A percentile compares a stretch with the other conserved stretches of the same genome.
These are phyloP conservation scores for Sebastes taczanowskii DNA, from an alignment of 2,797 vertebrate species.

Conservation along the genomic window DNA sequence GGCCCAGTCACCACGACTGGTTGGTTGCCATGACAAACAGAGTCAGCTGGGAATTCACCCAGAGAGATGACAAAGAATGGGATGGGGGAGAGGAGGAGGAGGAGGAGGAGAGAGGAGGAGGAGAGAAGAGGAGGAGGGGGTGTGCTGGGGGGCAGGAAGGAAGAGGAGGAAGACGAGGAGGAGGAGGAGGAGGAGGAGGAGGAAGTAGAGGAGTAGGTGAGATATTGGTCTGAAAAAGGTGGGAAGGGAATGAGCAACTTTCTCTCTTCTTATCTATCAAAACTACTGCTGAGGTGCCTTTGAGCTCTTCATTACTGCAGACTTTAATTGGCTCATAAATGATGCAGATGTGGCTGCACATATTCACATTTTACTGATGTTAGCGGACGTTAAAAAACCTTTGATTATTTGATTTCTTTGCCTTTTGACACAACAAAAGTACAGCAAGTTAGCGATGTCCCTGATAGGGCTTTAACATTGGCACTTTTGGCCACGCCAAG, in stretches of 20 bases:
- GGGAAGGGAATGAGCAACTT: constrained; percentile 6
- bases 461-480: neutral
- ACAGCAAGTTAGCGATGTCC: neutral
- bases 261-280: neutral
- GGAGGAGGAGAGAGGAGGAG: constrained; percentile 2
- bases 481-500: too few relatives aligned
- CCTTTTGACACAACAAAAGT: neutral
- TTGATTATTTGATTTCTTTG: neutral
- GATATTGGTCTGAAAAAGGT: constrained; percentile 19
- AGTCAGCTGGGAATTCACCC: constrained; percentile 87
- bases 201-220: constrained; percentile 41
- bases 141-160: constrained; percentile 23
- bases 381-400: neutral
- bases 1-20: constrained; percentile 81
- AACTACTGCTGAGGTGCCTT: neutral
- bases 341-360: neutral
- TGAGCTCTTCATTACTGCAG: neutral
- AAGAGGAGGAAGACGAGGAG: neutral
- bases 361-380: neutral
- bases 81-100: constrained; percentile 26
- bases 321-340: neutral
- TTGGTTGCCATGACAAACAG: constrained; percentile 87
- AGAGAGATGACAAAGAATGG: constrained; percentile 81
- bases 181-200: constrained; percentile 37
- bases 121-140: neutral